A percentile compares a stretch with the other conserved stretches of the same genome.
Conservation (phyloP, 2,888 invertebrate genomes). For the Alcis repandata region DNA sequence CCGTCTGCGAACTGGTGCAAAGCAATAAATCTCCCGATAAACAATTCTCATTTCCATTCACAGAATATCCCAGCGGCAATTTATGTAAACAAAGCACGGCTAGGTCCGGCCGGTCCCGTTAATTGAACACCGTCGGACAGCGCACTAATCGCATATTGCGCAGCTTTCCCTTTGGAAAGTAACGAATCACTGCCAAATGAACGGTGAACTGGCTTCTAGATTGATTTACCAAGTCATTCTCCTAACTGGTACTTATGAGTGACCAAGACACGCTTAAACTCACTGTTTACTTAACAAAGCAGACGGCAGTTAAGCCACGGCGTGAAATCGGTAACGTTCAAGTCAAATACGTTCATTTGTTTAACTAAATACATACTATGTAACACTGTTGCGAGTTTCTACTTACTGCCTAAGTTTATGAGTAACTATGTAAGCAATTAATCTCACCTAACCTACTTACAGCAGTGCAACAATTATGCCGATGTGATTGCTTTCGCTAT, state of each 20-base stretch:
- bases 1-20: not conserved
- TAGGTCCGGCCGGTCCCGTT: constrained; percentile 69
- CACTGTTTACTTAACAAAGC: constrained; percentile 29
- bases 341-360: constrained; percentile 36
- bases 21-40: constrained; percentile 20
- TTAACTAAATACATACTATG: constrained; percentile 29
- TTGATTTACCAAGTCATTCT: constrained; percentile 48
- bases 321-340: constrained; percentile 34
- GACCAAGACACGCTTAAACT: constrained; percentile 3
- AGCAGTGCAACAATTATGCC: constrained; percentile 37
- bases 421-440: constrained; percentile 36
- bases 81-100: constrained; percentile 50
- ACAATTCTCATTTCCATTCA: constrained; percentile 40
- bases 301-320: constrained; percentile 15
- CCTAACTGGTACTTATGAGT: constrained; percentile 14
- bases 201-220: constrained; percentile 47
- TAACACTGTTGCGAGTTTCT: constrained; percentile 13
- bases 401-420: constrained; percentile 21
- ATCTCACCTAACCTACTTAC: constrained; percentile 45
- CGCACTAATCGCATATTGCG: constrained; percentile 75
- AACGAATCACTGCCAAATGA: constrained; percentile 65
- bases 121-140: constrained; percentile 71
- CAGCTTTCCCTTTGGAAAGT: constrained; percentile 82
- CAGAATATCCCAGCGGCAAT: constrained; percentile 41
- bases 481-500: constrained; percentile 38